A percentile compares a stretch with the other conserved stretches of the same genome.
phyloP scores from a whole-genome alignment of 2,113 vertebrate species.

The Xiphorhynchus elegans region DNA sequence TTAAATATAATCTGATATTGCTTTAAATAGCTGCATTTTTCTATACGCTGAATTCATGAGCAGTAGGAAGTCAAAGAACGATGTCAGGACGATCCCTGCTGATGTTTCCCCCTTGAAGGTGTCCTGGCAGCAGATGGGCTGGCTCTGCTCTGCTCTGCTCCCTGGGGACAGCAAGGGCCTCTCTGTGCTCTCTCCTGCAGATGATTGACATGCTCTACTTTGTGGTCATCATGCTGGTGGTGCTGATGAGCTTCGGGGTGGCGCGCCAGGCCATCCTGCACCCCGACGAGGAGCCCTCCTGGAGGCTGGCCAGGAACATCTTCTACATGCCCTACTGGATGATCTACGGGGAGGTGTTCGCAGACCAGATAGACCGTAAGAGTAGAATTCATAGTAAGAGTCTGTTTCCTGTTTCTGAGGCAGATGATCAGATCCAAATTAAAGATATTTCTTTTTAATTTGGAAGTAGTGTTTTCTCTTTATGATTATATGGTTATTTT shows the following conservation, averaged over 20 bases:
- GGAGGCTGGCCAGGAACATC: constrained; percentile 97
- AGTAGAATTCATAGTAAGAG: constrained; percentile 99
- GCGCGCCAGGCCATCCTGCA: constrained; percentile 96
- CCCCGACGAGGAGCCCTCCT: constrained; percentile 96
- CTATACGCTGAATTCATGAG: not conserved
- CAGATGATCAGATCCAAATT: constrained; percentile 84
- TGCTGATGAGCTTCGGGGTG: constrained; percentile 98
- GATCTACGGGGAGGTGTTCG: constrained; percentile 99
- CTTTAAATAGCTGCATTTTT: not conserved
- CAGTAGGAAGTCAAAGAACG: not conserved
- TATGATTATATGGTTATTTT: not conserved
- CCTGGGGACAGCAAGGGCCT: not conserved
- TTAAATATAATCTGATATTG: not conserved
- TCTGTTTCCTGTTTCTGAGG: constrained; percentile 92
- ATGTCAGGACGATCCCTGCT: not conserved
- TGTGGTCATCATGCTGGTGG: constrained; percentile 98
- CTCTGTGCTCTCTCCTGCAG: constrained; percentile 69
- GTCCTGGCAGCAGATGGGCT: not conserved
- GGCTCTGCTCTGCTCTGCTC: not conserved
- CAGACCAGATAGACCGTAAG: constrained; percentile 99
- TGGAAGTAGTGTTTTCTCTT: constrained; percentile 31
- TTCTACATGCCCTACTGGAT: constrained; percentile 99
- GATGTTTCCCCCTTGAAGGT: not conserved
- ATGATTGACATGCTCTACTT: constrained; percentile 99
- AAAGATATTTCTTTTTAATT: constrained; percentile 49